phyloP scores from a whole-genome alignment of 2,888 invertebrate species.

The Anarsia innoxiella region DNA sequence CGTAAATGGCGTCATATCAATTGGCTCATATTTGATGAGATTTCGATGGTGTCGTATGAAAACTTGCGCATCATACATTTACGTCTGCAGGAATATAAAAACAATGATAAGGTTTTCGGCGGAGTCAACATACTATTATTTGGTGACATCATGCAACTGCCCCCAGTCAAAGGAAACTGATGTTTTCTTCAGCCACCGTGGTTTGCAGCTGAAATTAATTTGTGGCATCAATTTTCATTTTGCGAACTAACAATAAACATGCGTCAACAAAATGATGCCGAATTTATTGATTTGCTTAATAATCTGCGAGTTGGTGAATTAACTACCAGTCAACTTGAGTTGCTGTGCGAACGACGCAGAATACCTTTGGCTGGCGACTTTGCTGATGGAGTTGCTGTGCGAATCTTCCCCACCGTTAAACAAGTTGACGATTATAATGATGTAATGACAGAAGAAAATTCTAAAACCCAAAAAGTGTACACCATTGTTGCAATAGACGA shows the following conservation, averaged over 20 bases:
- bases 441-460: slow-evolving; percentile 16
- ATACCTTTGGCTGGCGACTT: slow-evolving; percentile 20
- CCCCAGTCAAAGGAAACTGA: background rate
- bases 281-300: slow-evolving; percentile 26
- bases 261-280: slow-evolving; percentile 26
- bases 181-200: background rate
- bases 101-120: background rate
- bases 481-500: slow-evolving; percentile 22
- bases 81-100: background rate
- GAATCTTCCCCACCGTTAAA: slow-evolving; percentile 25
- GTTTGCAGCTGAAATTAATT: slow-evolving; percentile 3
- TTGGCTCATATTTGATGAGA: background rate
- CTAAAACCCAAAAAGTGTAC: slow-evolving; percentile 9
- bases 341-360: slow-evolving; percentile 19
- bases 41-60: background rate
- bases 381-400: slow-evolving; percentile 21
- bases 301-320: slow-evolving; percentile 24
- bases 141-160: background rate
- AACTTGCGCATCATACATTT: background rate
- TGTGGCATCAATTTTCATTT: slow-evolving; percentile 26
- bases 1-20: background rate
- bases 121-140: no score
- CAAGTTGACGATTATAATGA: slow-evolving; percentile 24
- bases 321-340: slow-evolving; percentile 18
- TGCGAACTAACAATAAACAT: slow-evolving; percentile 33